These are phyloP conservation scores for Carollia perspicillata DNA, from an alignment of 2,113 vertebrate species.

Conservation along the genomic window DNA sequence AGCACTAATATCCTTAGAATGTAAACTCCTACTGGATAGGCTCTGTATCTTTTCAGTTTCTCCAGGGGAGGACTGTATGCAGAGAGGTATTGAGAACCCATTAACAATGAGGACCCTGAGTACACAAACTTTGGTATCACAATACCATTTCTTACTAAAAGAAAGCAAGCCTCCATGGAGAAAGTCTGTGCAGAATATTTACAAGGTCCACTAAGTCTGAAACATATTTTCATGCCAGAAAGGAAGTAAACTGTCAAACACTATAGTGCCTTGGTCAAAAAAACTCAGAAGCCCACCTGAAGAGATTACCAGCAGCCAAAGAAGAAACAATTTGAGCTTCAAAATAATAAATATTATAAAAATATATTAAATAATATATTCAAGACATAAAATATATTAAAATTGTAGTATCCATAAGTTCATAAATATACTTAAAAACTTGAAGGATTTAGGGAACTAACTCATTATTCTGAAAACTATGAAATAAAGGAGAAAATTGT, in stretches of 20 bases:
- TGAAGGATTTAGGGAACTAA: neutral
- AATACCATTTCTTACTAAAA: neutral
- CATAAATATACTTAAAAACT: neutral
- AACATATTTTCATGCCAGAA: neutral
- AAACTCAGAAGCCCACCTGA: neutral
- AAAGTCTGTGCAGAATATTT: neutral
- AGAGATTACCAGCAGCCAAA: neutral
- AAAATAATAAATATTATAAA: neutral
- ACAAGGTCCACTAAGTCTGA: neutral
- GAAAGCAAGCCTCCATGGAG: neutral
- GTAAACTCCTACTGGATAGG: neutral
- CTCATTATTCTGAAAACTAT: constrained; percentile 4
- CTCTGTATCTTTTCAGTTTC: neutral
- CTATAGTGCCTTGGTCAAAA: neutral
- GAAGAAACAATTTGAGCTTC: neutral
- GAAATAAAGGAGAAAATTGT: neutral
- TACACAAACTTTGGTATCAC: neutral
- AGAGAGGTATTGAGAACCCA: neutral
- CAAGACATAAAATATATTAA: neutral
- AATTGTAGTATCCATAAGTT: neutral
- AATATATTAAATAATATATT: neutral
- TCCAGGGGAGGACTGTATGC: neutral
- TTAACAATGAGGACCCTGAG: neutral
- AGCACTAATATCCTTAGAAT: neutral
- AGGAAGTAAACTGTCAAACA: neutral